phyloP scores from a whole-genome alignment of 2,888 invertebrate genomes.

The Unio pictorum region DNA sequence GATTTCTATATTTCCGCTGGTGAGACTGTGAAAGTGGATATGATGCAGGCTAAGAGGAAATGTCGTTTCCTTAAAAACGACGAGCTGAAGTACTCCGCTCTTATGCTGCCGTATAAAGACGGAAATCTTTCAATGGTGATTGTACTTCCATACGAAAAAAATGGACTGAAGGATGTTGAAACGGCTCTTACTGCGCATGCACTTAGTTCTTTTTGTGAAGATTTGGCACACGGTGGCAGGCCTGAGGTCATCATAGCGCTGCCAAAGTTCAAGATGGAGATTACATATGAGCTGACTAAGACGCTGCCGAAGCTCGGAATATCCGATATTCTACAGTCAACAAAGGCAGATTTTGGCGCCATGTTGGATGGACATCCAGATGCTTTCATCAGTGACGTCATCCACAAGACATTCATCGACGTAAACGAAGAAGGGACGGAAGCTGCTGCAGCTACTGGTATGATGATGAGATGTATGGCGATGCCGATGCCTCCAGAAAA shows the following conservation, averaged over 20 bases:
- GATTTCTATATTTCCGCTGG: slow-evolving; percentile 75
- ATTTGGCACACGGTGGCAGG: slow-evolving; percentile 4
- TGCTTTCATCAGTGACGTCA: slow-evolving; percentile 23
- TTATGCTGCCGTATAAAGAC: slow-evolving; percentile 80
- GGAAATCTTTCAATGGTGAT: slow-evolving; percentile 21
- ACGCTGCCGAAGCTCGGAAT: slow-evolving; percentile 46
- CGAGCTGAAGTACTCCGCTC: slow-evolving; percentile 81
- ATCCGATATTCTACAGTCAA: slow-evolving; percentile 43
- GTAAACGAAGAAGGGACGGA: slow-evolving; percentile 35
- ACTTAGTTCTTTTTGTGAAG: slow-evolving; percentile 2
- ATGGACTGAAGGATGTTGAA: slow-evolving; percentile 29
- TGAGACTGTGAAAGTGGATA: slow-evolving; percentile 73
- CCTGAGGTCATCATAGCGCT: slow-evolving; percentile 28
- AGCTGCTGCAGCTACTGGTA: slow-evolving; percentile 19
- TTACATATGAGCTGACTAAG: slow-evolving; percentile 26
- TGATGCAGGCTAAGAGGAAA: slow-evolving; percentile 79
- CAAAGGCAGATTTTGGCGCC: slow-evolving; percentile 22
- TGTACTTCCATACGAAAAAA: slow-evolving; percentile 26
- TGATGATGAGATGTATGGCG: slow-evolving; percentile 5
- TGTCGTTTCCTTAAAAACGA: slow-evolving; percentile 74
- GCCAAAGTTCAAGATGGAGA: slow-evolving; percentile 52
- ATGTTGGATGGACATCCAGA: slow-evolving; percentile 17
- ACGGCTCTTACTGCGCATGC: slow-evolving; percentile 5
- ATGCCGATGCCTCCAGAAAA: slow-evolving; percentile 6
- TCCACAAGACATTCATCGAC: slow-evolving; percentile 39